A percentile compares a stretch with the other conserved stretches of the same genome.
Evolutionary conservation across 2,797 vertebrate genomes (phyloP).

Genomic region (Micrastur ruficollis): DNA sequence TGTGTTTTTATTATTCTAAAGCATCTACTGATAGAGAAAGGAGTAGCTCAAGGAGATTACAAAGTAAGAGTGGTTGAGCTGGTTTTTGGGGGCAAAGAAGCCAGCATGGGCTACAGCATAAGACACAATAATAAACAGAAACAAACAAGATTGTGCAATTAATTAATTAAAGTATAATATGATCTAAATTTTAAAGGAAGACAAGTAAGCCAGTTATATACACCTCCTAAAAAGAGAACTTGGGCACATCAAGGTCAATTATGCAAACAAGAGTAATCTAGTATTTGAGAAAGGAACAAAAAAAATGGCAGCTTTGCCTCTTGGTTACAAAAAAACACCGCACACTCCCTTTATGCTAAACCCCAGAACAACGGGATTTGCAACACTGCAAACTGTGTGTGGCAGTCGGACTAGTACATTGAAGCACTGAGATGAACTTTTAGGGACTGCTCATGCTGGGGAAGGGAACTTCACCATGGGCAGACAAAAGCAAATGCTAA

Average conservation of each 20-base stretch:
- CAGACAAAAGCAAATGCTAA: not conserved
- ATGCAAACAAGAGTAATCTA: not conserved
- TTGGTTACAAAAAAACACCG: not conserved
- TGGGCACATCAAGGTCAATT: not conserved
- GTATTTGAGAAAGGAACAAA: not conserved
- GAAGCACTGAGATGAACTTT: not conserved
- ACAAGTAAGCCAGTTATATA: not conserved
- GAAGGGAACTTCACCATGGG: not conserved
- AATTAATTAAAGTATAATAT: not conserved
- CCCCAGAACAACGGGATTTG: not conserved
- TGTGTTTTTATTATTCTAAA: not conserved
- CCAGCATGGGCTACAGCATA: not conserved
- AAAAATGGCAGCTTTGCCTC: not conserved
- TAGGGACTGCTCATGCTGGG: not conserved
- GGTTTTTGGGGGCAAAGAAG: not conserved
- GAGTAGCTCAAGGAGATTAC: not conserved
- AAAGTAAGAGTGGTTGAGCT: not conserved
- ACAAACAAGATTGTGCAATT: not conserved
- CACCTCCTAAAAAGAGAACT: not conserved
- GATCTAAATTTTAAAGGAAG: not conserved
- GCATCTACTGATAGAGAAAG: not conserved
- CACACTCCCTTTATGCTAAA: not conserved
- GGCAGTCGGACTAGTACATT: not conserved
- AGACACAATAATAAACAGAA: not conserved
- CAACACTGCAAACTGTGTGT: not conserved